Base-by-base conservation (phyloP, 2,113 vertebrate species). In the Ammodytes dubius region DNA sequence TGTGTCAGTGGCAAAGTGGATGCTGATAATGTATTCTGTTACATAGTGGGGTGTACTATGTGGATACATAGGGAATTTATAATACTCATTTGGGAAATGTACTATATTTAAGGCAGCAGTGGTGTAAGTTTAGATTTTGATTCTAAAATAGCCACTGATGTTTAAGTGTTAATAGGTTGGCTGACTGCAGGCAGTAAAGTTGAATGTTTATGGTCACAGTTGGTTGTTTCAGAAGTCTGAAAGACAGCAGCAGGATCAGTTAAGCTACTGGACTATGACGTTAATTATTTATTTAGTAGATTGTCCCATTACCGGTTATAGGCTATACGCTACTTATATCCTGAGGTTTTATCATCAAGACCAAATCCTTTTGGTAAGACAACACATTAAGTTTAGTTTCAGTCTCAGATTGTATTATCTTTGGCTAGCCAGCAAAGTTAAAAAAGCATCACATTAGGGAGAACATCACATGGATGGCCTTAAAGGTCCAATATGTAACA, bases 21-120 rank as follows among this genome's bases (percentile, higher is more conserved):
- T 78, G 73, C 11, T 72, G 7, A 11, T 5, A 53, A 77, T 70
- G 52, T 69, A 74, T 73, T 80, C 63, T 47, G 76, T 57, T 19
- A 65, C 63, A 73, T 53, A 52, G 17, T 27, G 47, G 1, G 15
- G 49, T 40, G 7, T 46, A 37, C 40, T 50, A 37, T 60, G 50
- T 2, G 49, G 60, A 73, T 67, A 50, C 13, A 53, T 35, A 68
- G 64, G 49, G 2, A 56, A 72, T 78, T 75, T 54, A 57, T 39
- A 74, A 79, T 72, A 80, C 46, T 77, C 66, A 69, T 89, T 73
- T 35, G 63, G 52, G 19, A 75, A 72, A 75, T 56, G 5, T 61
- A 17, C 10, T 68, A 56, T 3, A 17, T 59, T 59, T 64, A 12
- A 70, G 15, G 47, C 49, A 74, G 45, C 5, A 27, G 6, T 15